These are phyloP conservation scores for Plemyria rubiginata DNA, from an alignment of 2,888 invertebrate genomes.

Conservation along the genomic window DNA sequence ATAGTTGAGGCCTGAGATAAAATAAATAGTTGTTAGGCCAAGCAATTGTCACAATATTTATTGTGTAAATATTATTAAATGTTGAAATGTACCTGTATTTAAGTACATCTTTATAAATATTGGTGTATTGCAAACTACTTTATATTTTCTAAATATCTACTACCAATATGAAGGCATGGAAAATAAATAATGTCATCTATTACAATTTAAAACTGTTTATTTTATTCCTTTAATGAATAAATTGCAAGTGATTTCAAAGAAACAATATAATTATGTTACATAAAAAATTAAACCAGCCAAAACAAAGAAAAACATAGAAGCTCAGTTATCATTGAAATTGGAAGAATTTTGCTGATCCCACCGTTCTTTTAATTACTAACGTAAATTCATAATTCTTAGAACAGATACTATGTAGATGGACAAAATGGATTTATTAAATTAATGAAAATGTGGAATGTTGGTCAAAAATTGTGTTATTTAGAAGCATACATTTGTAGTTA, in stretches of 20 bases:
- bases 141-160: background rate
- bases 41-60: constrained; percentile 3
- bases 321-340: constrained; percentile 23
- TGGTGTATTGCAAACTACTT: no score
- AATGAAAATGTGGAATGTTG: constrained; percentile 67
- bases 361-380: background rate
- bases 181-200: constrained; percentile 51
- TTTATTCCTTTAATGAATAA: constrained; percentile 72
- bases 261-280: constrained; percentile 68
- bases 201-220: constrained; percentile 78
- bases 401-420: background rate
- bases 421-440: constrained; percentile 41
- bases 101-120: no score
- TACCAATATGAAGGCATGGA: constrained; percentile 15
- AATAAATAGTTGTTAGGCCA: constrained; percentile 8
- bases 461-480: no score
- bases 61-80: constrained; percentile 20
- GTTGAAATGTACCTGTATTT: constrained; percentile 4
- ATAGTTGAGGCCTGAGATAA: constrained; percentile 16
- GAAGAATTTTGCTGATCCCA: constrained; percentile 3
- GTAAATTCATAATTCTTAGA: no score
- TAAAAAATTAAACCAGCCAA: constrained; percentile 64
- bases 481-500: no score
- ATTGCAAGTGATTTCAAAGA: constrained; percentile 64
- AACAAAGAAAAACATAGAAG: constrained; percentile 46